Base-by-base conservation (phyloP, 2,888 invertebrate genomes). In the Drosophila rellima region DNA sequence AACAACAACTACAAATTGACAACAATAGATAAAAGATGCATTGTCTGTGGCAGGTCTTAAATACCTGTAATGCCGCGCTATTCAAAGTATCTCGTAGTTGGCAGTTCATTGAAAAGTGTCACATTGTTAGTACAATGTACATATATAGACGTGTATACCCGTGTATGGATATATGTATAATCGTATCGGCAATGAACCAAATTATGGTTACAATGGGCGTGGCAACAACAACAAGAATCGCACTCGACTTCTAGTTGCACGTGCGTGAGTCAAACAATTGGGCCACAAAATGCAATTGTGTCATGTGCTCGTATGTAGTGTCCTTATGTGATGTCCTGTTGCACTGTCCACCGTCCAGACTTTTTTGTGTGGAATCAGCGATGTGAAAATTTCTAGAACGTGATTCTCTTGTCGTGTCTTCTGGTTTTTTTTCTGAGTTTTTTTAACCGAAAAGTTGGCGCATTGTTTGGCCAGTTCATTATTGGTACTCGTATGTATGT, bases 1-100 rank as follows among this genome's bases (percentile, higher is more conserved):
- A 37, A 62, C 52, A 71, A 74, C 57, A 56, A 45, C 50, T 37
- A 62, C 39, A 78, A 62, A 63, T 33, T 52, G 52, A 56, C 35
- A 68, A 56, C 50, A 73, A 70, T 44, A 56, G 39, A 54, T 35
- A 75, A 54, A 70, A 51, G 62, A 61, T 48, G 23, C 61, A 73
- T 87, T 85, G 88, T 88, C 37, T 17, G 50, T 31, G 23, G 48
- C 56, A 63, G 73, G 59, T 86, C 64, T 78, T 75, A 42, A 23
- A 40, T 42, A 29, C 18, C 35, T 5, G 50, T 13, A 51, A 50
- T 59, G 47, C 47, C 39, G 56, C 62, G 56, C 63, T 88, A 86
- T 86, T 90, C 87, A 90, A 90, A 90, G 59, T 83, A 86, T 74
- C 80, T 88, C 80, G 80, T 88, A 80, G 74, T 37, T 84, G 70